Base-by-base conservation (phyloP, 37 sponge, comb jelly and placozoan genomes). In the Halisarca cf. caerulea region DNA sequence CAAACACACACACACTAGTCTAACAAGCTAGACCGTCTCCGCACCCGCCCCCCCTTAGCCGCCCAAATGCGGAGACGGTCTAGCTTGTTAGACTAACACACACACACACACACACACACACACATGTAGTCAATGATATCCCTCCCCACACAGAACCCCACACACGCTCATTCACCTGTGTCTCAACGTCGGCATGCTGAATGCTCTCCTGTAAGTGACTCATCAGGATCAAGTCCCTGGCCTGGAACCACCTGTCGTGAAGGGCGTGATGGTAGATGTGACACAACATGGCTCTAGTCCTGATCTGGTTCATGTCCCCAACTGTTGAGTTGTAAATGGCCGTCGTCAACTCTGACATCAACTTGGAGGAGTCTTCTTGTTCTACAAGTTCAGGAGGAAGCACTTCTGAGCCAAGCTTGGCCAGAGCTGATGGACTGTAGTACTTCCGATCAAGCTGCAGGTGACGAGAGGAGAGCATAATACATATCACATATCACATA, bases 231-330 rank as follows among this genome's bases (percentile, higher is more conserved):
- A 96, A 87, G 71, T 94, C 95, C 1, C 91, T 68, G 33, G 95
- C 99, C 84, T 96, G 89, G 69, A 79, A 85, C 97, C 97, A 98
- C 43, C 92, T 83, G 69, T 96, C 82, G 53, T 96, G 96, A 15
- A 98, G 83, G 20, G 99, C 96, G 30, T 93, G 92, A 84, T 94
- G 90, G 83, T 98, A 98, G 81, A 96, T 92, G 53, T 96, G 95
- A n/a, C 93, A 98, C 45, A 98, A 85, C 73, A 98, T 86, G 66
- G 99, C 93, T 8, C 96, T 73, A 0, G 95, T 94, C 28, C 93
- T 88, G 45, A 94, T 93, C 28, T 93, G 86, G 21, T 89, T 90
- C 39, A 53, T 58, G 18, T 24, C 80, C 69, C 61, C 44, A 35
- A 73, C 71, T 32, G 41, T 80, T 41, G 80, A 88, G 80, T 85